Percentiles rank a stretch among this genome's conserved stretches.
These are phyloP conservation scores for Corapipo altera DNA, from an alignment of 2,113 vertebrate species.

Conservation along the genomic window DNA sequence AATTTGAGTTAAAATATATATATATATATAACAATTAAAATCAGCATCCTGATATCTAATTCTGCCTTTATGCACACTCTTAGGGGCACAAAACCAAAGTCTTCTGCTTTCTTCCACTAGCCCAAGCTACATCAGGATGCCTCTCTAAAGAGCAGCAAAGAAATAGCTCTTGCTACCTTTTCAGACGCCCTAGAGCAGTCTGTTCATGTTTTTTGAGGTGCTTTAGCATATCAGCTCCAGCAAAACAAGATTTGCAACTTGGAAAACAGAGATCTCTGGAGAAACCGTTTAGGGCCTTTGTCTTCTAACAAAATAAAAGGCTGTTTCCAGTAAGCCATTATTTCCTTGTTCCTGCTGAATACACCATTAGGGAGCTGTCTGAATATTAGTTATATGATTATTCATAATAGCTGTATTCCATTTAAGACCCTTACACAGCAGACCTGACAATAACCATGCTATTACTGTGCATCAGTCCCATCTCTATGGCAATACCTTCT, in stretches of 20 bases:
- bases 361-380: neutral
- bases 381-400: neutral
- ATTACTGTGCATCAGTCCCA: neutral
- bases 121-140: accelerated
- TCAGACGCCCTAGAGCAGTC: neutral
- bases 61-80: neutral
- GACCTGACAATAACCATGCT: neutral
- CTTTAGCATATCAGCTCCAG: neutral
- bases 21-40: neutral
- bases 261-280: neutral
- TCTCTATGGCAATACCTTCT: neutral
- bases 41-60: neutral
- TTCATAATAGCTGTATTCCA: neutral
- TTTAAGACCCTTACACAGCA: neutral
- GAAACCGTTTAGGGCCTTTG: neutral
- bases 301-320: neutral
- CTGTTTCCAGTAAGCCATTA: neutral
- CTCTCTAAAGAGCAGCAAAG: neutral
- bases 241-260: neutral
- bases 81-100: neutral
- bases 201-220: neutral
- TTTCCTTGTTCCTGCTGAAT: neutral
- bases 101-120: neutral
- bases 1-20: neutral
- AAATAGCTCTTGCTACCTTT: neutral